phyloP scores from a whole-genome alignment of 2,113 vertebrate species.

The Gnathonemus longibarbis region DNA sequence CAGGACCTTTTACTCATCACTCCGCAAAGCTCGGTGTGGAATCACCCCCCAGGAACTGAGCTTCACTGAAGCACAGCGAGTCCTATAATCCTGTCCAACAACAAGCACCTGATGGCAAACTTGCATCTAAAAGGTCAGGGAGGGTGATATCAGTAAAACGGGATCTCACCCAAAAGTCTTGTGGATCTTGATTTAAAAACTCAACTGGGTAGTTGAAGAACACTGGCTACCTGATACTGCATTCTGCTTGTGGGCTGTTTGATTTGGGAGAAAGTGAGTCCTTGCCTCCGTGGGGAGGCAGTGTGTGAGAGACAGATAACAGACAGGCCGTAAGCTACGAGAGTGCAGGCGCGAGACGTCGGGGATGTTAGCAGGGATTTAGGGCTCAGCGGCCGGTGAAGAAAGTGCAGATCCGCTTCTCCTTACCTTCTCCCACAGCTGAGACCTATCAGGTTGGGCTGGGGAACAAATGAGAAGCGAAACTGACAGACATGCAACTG shows the following conservation, averaged over 20 bases:
- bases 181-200: background rate
- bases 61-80: background rate
- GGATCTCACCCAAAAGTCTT: background rate
- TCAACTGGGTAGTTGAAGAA: background rate
- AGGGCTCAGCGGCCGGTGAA: background rate
- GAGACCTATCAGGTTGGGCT: background rate
- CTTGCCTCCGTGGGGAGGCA: background rate
- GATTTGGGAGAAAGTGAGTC: background rate
- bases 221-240: background rate
- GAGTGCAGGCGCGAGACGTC: background rate
- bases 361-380: background rate
- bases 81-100: background rate
- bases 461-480: background rate
- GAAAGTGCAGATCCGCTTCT: background rate
- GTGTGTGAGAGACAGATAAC: background rate
- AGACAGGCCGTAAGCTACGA: background rate
- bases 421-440: background rate
- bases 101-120: background rate
- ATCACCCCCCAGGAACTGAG: background rate
- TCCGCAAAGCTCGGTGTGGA: background rate
- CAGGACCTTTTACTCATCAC: background rate
- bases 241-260: background rate
- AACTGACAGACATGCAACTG: background rate
- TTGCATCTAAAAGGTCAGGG: background rate
- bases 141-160: background rate